Evolutionary conservation across 2,888 invertebrate genomes (phyloP).

Genomic region (Drosophila mettleri): DNA sequence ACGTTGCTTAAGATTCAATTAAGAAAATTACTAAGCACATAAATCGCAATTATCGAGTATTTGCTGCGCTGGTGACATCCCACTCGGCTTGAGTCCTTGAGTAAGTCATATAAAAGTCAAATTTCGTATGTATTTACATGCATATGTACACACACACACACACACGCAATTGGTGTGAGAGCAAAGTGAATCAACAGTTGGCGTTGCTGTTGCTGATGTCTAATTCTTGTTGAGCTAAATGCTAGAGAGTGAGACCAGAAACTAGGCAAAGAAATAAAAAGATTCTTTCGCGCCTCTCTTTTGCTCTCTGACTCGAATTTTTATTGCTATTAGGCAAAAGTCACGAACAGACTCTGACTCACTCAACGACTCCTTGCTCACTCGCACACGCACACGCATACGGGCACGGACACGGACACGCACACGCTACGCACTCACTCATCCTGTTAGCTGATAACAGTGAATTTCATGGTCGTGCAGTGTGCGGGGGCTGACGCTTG

Average conservation of each 20-base stretch:
- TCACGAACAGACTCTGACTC: slow-evolving; percentile 65
- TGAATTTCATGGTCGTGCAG: slow-evolving; percentile 23
- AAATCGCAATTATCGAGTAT: slow-evolving; percentile 1
- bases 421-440: slow-evolving; percentile 23
- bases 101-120: slow-evolving; percentile 42
- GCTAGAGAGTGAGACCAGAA: background rate
- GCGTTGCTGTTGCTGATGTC: slow-evolving; percentile 17
- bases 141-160: slow-evolving; percentile 1
- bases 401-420: background rate
- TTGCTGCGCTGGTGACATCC: slow-evolving; percentile 19
- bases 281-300: slow-evolving; percentile 26
- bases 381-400: slow-evolving; percentile 10
- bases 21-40: background rate
- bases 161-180: background rate
- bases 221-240: slow-evolving; percentile 11
- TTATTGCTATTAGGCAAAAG: slow-evolving; percentile 52
- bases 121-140: slow-evolving; percentile 24
- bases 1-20: background rate
- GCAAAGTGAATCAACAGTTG: slow-evolving; percentile 54
- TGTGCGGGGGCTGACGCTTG: background rate
- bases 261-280: slow-evolving; percentile 20
- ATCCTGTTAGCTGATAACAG: slow-evolving; percentile 30
- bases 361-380: slow-evolving; percentile 23
- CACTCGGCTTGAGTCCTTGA: slow-evolving; percentile 14
- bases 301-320: slow-evolving; percentile 33